Evolutionary conservation across 1,140 invertebrate species (phyloP).

Genomic region (Chrysomallon squamiferum): DNA sequence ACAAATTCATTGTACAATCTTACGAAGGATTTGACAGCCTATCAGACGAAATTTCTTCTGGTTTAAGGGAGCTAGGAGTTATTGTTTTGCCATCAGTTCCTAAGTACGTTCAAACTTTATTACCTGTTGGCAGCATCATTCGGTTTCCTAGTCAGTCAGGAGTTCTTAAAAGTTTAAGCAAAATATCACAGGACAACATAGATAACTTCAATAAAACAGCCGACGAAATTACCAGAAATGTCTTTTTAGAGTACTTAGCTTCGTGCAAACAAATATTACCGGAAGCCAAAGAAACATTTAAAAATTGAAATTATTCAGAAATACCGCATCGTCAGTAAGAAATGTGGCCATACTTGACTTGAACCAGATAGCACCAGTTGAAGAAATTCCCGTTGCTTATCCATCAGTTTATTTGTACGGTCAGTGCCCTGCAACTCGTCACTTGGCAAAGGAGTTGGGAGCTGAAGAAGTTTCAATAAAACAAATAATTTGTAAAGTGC

Average conservation of each 20-base stretch:
- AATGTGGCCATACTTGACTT: slow-evolving; percentile 1
- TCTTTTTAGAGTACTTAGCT: background rate
- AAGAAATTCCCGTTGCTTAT: slow-evolving; percentile 3
- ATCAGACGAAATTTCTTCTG: background rate
- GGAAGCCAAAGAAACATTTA: background rate
- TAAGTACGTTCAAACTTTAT: background rate
- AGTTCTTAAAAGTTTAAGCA: background rate
- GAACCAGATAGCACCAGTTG: background rate
- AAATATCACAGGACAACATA: background rate
- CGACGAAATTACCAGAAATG: background rate
- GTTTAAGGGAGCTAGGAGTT: slow-evolving; percentile 7
- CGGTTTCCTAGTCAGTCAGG: slow-evolving; percentile 8
- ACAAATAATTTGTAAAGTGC: background rate
- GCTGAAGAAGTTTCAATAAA: background rate
- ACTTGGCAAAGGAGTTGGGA: slow-evolving; percentile 4
- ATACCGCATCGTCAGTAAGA: background rate
- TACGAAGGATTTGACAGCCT: background rate
- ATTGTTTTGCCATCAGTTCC: slow-evolving; percentile 7
- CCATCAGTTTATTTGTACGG: background rate
- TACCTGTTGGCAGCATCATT: slow-evolving; percentile 4
- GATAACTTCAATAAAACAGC: background rate
- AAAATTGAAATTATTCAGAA: background rate
- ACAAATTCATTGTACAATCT: background rate
- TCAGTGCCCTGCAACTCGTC: background rate
- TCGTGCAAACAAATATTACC: background rate